Conservation (phyloP, 2,113 vertebrate genomes). For the Gymnocephalus cernua region DNA sequence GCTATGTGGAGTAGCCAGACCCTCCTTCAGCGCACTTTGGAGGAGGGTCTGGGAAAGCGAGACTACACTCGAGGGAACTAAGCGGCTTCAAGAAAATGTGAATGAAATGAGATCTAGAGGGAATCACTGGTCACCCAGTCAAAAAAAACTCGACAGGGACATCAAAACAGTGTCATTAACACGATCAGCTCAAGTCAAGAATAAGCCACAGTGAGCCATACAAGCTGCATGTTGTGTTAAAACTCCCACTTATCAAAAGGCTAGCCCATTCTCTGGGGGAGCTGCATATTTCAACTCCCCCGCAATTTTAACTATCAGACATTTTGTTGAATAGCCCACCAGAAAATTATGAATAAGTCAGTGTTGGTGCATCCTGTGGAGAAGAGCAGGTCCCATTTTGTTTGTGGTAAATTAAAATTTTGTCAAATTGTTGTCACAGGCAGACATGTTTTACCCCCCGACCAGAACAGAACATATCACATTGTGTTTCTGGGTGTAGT, state of each 20-base stretch:
- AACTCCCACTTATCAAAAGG: conserved; percentile 28
- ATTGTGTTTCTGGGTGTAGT: background rate
- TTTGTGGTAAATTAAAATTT: background rate
- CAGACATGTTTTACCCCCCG: background rate
- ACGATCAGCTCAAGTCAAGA: background rate
- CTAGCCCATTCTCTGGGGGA: conserved; percentile 28
- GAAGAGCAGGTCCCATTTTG: background rate
- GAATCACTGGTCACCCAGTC: background rate
- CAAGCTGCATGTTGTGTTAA: background rate
- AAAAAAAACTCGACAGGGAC: background rate
- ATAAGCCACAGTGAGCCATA: background rate
- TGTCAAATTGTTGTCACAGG: background rate
- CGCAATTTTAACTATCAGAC: conserved; percentile 33
- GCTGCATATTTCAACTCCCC: conserved; percentile 30
- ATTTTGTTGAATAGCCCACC: conserved; percentile 43
- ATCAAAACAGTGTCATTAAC: background rate
- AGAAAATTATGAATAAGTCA: conserved; percentile 18
- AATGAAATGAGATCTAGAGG: conserved; percentile 9
- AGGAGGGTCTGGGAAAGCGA: too few species aligned
- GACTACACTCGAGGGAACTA: background rate
- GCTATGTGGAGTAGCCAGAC: too few species aligned
- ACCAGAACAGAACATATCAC: background rate
- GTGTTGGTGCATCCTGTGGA: background rate
- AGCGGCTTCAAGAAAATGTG: conserved; percentile 13
- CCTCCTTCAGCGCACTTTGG: too few species aligned